phyloP scores from a whole-genome alignment of 2,113 vertebrate species.

The Anolis sagrei region DNA sequence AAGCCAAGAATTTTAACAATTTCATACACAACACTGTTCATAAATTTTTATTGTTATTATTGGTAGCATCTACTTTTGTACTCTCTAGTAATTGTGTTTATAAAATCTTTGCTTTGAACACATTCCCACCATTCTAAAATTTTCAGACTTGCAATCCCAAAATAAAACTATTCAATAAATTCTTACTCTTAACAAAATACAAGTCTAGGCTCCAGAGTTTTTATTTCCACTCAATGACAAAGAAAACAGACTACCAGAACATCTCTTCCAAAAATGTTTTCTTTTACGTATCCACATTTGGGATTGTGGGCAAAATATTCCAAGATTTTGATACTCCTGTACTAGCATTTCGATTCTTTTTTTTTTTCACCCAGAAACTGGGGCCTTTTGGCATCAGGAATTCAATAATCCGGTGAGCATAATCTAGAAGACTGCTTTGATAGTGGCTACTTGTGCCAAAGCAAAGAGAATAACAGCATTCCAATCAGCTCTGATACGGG shows the following conservation, averaged over 20 bases:
- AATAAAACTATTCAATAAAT: neutral
- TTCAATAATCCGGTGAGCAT: slow-evolving; percentile 3
- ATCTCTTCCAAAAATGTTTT: neutral
- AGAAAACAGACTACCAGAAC: neutral
- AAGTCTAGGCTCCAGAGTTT: neutral
- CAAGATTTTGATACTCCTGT: neutral
- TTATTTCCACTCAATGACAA: neutral
- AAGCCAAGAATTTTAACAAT: neutral
- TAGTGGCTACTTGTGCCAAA: neutral
- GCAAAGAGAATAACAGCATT: slow-evolving; percentile 11
- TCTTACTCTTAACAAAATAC: neutral
- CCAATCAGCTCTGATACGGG: slow-evolving; percentile 3
- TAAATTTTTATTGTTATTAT: neutral
- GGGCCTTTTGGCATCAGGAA: neutral
- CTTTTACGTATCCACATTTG: neutral
- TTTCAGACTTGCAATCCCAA: neutral
- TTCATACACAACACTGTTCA: neutral
- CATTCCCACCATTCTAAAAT: neutral
- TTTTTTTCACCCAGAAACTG: no score
- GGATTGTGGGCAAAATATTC: neutral
- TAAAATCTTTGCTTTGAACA: neutral
- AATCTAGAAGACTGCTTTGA: neutral
- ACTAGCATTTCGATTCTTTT: neutral
- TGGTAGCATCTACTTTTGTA: neutral
- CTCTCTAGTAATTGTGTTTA: neutral